These are phyloP conservation scores for Parazoanthus darwini DNA, from an alignment of 92 coral and sea anemone genomes.

Conservation along the genomic window DNA sequence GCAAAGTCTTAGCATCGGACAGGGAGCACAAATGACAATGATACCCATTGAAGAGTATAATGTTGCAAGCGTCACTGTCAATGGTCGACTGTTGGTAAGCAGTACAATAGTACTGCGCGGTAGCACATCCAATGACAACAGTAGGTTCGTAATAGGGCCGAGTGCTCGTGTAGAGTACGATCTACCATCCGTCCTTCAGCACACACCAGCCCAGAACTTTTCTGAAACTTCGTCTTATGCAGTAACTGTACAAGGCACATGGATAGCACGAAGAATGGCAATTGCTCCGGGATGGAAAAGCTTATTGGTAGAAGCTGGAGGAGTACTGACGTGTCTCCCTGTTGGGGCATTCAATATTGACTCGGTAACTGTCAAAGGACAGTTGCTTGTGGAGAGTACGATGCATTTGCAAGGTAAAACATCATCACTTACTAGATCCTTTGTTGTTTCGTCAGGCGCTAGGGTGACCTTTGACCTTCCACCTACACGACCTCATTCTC, in stretches of 20 bases:
- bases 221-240: conserved; percentile 61
- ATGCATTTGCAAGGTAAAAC: conserved; percentile 47
- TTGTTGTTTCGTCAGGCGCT: conserved; percentile 25
- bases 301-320: conserved; percentile 63
- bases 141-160: conserved; percentile 56
- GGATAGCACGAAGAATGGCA: conserved; percentile 57
- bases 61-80: conserved; percentile 53
- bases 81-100: conserved; percentile 62
- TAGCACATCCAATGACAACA: conserved; percentile 57
- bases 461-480: conserved; percentile 20
- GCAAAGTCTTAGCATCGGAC: conserved; percentile 31
- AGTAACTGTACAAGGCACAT: conserved; percentile 64
- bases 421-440: neutral
- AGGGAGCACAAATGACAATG: conserved; percentile 30
- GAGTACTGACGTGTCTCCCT: conserved; percentile 65
- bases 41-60: conserved; percentile 48
- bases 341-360: conserved; percentile 62
- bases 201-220: conserved; percentile 25
- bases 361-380: conserved; percentile 65
- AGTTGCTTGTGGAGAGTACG: conserved; percentile 60
- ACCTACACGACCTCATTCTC: neutral
- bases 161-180: conserved; percentile 60
- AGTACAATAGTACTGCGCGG: conserved; percentile 71
- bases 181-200: conserved; percentile 35
- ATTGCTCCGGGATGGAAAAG: conserved; percentile 84